phyloP scores from a whole-genome alignment of 2,888 invertebrate species.

The Rhamphomyia laevipes region DNA sequence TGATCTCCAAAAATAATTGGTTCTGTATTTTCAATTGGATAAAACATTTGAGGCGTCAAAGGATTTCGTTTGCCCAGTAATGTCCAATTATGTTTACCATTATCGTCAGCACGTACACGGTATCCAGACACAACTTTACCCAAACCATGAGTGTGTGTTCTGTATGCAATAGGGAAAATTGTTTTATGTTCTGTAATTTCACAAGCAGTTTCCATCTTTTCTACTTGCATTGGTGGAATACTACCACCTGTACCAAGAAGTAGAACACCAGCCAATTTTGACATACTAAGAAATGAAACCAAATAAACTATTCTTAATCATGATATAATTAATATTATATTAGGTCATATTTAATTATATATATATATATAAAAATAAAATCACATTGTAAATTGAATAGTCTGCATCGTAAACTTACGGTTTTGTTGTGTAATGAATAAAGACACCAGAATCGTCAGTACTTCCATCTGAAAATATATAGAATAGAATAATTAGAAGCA shows the following conservation, averaged over 20 bases:
- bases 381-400: too few species aligned
- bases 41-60: constrained; percentile 88
- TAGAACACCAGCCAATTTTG: constrained; percentile 82
- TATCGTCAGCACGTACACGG: constrained; percentile 46
- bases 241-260: constrained; percentile 77
- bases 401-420: constrained; percentile 44
- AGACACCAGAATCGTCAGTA: constrained; percentile 75
- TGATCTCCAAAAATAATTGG: constrained; percentile 59
- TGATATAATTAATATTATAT: not conserved
- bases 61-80: constrained; percentile 79
- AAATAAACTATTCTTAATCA: not conserved
- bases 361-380: too few species aligned
- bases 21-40: constrained; percentile 54
- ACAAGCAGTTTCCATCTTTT: constrained; percentile 89
- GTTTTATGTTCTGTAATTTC: constrained; percentile 63
- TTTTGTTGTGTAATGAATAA: constrained; percentile 62
- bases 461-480: not conserved
- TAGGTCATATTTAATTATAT: too few species aligned
- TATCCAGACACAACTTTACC: constrained; percentile 81
- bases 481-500: too few species aligned
- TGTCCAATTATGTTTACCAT: constrained; percentile 59
- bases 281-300: constrained; percentile 44
- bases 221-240: constrained; percentile 56
- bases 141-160: constrained; percentile 86
- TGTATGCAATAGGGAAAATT: constrained; percentile 89